A percentile compares a stretch with the other conserved stretches of the same genome.
These are phyloP conservation scores for Sebastes trivittatus DNA, from an alignment of 2,797 vertebrate genomes.

Conservation along the genomic window DNA sequence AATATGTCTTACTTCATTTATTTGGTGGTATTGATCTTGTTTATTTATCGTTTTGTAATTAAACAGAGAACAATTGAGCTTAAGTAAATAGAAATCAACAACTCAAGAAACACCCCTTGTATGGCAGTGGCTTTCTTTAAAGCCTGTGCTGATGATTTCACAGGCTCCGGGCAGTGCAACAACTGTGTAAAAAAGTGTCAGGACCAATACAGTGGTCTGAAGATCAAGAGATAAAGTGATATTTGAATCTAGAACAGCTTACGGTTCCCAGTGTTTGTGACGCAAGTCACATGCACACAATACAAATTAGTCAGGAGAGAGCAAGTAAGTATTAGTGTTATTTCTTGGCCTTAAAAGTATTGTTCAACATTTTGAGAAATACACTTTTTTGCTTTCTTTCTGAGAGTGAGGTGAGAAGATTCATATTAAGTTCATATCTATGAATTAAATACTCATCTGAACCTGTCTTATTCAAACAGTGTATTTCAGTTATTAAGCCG, in stretches of 20 bases:
- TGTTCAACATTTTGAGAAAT: neutral
- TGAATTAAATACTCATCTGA: neutral
- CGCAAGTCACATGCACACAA: neutral
- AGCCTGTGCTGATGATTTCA: conserved; percentile 23
- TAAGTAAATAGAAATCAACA: conserved; percentile 78
- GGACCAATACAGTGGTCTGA: conserved; percentile 8
- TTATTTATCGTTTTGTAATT: conserved; percentile 76
- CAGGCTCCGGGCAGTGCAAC: neutral
- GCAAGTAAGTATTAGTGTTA: neutral
- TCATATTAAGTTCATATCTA: neutral
- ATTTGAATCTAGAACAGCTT: neutral
- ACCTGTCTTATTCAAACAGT: neutral
- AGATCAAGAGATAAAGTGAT: conserved; percentile 12
- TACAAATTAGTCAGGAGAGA: neutral
- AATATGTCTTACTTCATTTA: conserved; percentile 63
- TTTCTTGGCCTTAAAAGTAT: neutral
- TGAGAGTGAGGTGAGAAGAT: neutral
- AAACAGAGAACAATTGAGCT: conserved; percentile 73
- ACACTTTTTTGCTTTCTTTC: neutral
- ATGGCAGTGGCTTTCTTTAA: conserved; percentile 36
- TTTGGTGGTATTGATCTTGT: conserved; percentile 70
- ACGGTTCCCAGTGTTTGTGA: neutral
- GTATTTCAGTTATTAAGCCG: neutral
- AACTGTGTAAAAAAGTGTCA: conserved; percentile 24
- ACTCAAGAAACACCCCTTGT: conserved; percentile 56